These are phyloP conservation scores for Zelostemma sp. DNA, from an alignment of 1,140 invertebrate genomes.

Conservation along the genomic window DNA sequence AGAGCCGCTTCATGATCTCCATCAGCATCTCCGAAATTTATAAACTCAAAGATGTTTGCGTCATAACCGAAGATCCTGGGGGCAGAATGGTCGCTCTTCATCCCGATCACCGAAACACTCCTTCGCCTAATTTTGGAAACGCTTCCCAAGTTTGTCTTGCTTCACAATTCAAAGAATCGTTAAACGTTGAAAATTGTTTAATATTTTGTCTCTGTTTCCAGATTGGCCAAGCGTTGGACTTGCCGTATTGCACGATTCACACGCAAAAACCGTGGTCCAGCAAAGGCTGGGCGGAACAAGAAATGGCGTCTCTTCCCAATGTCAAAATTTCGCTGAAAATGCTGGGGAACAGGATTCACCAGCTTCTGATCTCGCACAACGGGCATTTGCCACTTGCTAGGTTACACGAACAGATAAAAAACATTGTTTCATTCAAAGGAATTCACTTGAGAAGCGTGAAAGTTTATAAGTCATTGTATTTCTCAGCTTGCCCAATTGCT, in stretches of 20 bases:
- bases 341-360: constrained; percentile 76
- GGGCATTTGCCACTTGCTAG: constrained; percentile 80
- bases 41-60: constrained; percentile 81
- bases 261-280: constrained; percentile 70
- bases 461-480: constrained; percentile 1
- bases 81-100: constrained; percentile 79
- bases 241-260: constrained; percentile 77
- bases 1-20: constrained; percentile 83
- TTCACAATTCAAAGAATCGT: too few species aligned
- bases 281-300: constrained; percentile 83
- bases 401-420: constrained; percentile 65
- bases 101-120: constrained; percentile 71
- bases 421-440: neutral
- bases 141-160: constrained; percentile 55
- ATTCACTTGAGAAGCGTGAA: too few species aligned
- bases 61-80: constrained; percentile 78
- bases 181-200: too few species aligned
- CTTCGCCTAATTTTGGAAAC: constrained; percentile 70
- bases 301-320: constrained; percentile 79
- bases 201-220: too few species aligned
- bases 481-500: constrained; percentile 82
- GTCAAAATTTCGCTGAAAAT: constrained; percentile 78
- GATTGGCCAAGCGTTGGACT: constrained; percentile 67
- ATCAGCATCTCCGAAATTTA: constrained; percentile 86
- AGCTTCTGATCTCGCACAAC: constrained; percentile 78